Evolutionary conservation across 2,797 vertebrate species (phyloP), one percentile per base, ranked within the genome.

Genomic region (Danio aesculapii): DNA sequence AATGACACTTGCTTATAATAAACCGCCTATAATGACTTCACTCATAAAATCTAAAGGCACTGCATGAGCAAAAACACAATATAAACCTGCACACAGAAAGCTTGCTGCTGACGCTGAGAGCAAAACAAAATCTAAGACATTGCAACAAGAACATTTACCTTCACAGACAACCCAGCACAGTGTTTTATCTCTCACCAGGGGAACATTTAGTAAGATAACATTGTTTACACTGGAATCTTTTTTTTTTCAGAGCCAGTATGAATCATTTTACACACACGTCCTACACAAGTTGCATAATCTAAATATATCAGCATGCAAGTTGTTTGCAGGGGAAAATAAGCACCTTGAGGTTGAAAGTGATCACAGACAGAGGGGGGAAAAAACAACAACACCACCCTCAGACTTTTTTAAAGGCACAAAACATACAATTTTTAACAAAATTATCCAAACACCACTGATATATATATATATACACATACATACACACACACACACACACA

Each of bases 191-290:
- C 44, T 14, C 64, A 59, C 53, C 4, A 59, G 53, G 52, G 17
- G 21, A 49, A 41, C 16, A 50, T 58, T 61, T 41, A 14, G 14
- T 14, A 39, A 19, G 14, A 77, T 39, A 58, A 19, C 75, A 59
- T 12, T 67, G 52, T 77, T 77, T 57, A 75, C 47, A 75, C 21
- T 52, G 21, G 6, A 49, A 58, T 58, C 8, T 30, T 30, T 30
- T 30, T 43, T 53, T 77, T 68, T 59, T 68, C 30, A 57, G 46
- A 43, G 3, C 44, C 11, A 44, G 76, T 14, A 52, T 61, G 55
- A 78, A 43, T 78, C 57, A 69, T 61, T 78, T 69, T 43, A 61
- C 66, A 41, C 53, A 77, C 64, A 46, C 63, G 17, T 49, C 64
- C 44, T 49, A 77, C 19, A 49, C 64, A 68, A 58, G 43, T 50